phyloP scores from a whole-genome alignment of 2,797 vertebrate genomes.

The Pantherophis vulpinus region DNA sequence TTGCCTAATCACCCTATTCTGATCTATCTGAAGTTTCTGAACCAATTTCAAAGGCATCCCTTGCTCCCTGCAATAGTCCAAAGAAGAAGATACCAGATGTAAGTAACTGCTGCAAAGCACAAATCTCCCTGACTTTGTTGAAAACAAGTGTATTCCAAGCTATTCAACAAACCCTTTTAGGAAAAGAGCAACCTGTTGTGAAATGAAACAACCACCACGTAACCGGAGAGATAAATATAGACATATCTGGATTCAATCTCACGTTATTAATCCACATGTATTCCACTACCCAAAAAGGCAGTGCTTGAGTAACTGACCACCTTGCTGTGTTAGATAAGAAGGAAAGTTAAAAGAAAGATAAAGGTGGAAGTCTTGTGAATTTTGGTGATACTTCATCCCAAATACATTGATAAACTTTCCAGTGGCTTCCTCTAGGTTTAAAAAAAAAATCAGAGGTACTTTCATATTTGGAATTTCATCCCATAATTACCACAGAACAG shows the following conservation, averaged over 20 bases:
- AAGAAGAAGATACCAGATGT: not conserved
- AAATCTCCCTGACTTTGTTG: not conserved
- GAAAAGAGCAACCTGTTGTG: not conserved
- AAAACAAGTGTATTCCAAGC: not conserved
- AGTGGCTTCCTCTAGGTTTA: not conserved
- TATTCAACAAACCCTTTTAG: not conserved
- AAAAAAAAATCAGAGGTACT: not conserved
- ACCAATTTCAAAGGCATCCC: not conserved
- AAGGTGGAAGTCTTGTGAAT: not conserved
- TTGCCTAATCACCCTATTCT: not conserved
- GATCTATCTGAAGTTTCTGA: not conserved
- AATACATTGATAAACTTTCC: not conserved
- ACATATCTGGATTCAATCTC: not conserved
- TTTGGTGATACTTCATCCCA: not conserved
- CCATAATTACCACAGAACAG: not conserved
- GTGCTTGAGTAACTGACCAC: not conserved
- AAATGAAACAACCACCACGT: not conserved
- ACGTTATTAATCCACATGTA: not conserved
- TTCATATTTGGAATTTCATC: not conserved
- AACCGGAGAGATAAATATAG: not conserved
- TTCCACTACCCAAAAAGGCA: not conserved
- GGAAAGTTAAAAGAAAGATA: not conserved
- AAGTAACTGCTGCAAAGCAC: not conserved
- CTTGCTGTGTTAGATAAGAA: not conserved
- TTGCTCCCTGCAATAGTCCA: not conserved